Percentiles rank a stretch among this genome's conserved stretches.
These are phyloP conservation scores for Pluvialis apricaria DNA, from an alignment of 2,113 vertebrate species.

Conservation along the genomic window DNA sequence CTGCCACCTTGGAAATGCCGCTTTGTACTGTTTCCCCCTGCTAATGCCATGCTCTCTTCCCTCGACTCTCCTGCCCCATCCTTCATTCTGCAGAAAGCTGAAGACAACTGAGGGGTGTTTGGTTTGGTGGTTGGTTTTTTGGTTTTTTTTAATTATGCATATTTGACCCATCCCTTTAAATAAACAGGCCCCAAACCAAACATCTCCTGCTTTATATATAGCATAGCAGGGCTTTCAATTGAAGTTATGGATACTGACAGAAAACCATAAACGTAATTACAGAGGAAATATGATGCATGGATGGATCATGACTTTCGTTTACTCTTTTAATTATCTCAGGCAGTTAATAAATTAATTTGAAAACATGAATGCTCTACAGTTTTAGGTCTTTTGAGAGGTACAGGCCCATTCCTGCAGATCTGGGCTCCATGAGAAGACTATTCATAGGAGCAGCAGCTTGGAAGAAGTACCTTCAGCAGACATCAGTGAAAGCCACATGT, in stretches of 20 bases:
- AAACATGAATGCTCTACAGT: slow-evolving; percentile 14
- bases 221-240: not conserved
- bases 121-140: not conserved
- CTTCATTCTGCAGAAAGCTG: not conserved
- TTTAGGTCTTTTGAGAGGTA: not conserved
- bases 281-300: slow-evolving; percentile 1
- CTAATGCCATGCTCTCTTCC: fast-evolving
- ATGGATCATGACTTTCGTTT: not conserved
- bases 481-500: not conserved
- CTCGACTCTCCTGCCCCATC: not conserved
- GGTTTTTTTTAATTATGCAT: not conserved
- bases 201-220: not conserved
- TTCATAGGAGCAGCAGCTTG: not conserved
- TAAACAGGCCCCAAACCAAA: slow-evolving; percentile 43
- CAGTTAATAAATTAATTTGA: slow-evolving; percentile 15
- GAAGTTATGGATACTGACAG: slow-evolving; percentile 11
- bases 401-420: not conserved
- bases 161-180: slow-evolving; percentile 20
- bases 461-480: not conserved
- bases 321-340: slow-evolving; percentile 24
- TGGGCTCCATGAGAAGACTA: not conserved
- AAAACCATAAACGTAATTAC: slow-evolving; percentile 4
- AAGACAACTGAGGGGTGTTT: not conserved
- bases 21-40: not conserved
- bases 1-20: not conserved